Conservation (phyloP, 2,888 invertebrate species). For the Drosophila greeni region DNA sequence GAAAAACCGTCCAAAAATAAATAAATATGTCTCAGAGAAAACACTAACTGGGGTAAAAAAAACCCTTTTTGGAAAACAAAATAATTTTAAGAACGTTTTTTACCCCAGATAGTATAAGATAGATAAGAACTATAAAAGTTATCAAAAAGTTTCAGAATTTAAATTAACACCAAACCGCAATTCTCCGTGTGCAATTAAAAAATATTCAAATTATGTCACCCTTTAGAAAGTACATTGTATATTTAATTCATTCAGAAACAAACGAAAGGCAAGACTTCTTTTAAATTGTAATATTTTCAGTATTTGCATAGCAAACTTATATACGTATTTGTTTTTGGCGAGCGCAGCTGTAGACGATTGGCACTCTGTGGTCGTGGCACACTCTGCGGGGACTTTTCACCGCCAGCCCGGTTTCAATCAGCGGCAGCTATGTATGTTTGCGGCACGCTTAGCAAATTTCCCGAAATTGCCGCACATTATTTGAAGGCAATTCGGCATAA, state of each 20-base stretch:
- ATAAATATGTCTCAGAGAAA: not conserved
- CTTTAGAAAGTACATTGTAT: not conserved
- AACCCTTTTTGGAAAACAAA: not conserved
- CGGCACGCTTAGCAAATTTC: conserved; percentile 50
- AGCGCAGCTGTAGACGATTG: not conserved
- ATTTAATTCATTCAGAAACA: not conserved
- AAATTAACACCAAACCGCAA: not conserved
- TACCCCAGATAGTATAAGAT: not conserved
- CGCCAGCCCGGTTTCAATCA: conserved; percentile 36
- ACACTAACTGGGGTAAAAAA: not conserved
- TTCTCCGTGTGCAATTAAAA: no score
- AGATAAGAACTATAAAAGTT: no score
- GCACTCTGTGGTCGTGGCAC: not conserved
- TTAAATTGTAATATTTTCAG: not conserved
- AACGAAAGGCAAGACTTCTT: not conserved
- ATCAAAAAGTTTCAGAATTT: no score
- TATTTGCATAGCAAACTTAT: not conserved
- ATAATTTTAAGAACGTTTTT: not conserved
- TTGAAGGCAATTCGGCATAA: conserved; percentile 14
- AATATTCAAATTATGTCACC: no score
- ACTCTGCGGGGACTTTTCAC: conserved; percentile 5
- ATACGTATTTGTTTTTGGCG: not conserved
- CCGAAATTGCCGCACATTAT: conserved; percentile 44
- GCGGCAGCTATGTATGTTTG: conserved; percentile 37
- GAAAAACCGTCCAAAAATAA: no score